These are phyloP conservation scores for Choreutis nemorana DNA, from an alignment of 2,888 invertebrate genomes.

Conservation along the genomic window DNA sequence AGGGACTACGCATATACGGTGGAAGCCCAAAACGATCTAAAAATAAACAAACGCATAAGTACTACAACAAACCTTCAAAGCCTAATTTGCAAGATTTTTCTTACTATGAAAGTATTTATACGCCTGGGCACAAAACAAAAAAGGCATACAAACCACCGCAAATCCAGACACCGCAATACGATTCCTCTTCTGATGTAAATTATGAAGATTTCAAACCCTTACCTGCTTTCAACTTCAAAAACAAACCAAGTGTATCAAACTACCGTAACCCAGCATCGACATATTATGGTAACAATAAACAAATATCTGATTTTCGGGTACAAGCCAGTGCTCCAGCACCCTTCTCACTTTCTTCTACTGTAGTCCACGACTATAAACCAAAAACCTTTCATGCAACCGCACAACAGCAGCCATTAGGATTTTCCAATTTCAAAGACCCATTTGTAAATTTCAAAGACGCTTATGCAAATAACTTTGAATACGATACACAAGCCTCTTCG, in stretches of 20 bases:
- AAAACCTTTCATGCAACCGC: conserved; percentile 22
- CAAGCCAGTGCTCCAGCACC: conserved; percentile 30
- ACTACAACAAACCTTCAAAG: conserved; percentile 25
- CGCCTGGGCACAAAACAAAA: conserved; percentile 25
- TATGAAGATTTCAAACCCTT: conserved; percentile 32
- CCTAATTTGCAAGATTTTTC: conserved; percentile 31
- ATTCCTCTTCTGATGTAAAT: conserved; percentile 20
- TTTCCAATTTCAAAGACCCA: conserved; percentile 35
- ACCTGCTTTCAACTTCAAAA: conserved; percentile 35
- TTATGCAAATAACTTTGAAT: conserved; percentile 39
- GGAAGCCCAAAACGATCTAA: conserved; percentile 22
- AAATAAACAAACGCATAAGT: conserved; percentile 29
- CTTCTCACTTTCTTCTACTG: conserved; percentile 40
- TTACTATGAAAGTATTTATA: conserved; percentile 50
- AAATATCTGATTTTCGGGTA: conserved; percentile 23
- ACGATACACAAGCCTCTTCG: conserved; percentile 41
- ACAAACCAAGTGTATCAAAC: conserved; percentile 20
- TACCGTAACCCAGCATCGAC: conserved; percentile 13
- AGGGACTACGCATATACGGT: conserved; percentile 35
- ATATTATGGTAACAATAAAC: conserved; percentile 22
- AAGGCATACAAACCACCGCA: conserved; percentile 25
- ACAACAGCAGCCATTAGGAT: conserved; percentile 17
- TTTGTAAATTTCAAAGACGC: conserved; percentile 34
- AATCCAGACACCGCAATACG: conserved; percentile 18
- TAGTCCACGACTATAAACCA: conserved; percentile 46